These are phyloP conservation scores for Cremastinae sp. DNA, from an alignment of 2,888 invertebrate species.

Conservation along the genomic window DNA sequence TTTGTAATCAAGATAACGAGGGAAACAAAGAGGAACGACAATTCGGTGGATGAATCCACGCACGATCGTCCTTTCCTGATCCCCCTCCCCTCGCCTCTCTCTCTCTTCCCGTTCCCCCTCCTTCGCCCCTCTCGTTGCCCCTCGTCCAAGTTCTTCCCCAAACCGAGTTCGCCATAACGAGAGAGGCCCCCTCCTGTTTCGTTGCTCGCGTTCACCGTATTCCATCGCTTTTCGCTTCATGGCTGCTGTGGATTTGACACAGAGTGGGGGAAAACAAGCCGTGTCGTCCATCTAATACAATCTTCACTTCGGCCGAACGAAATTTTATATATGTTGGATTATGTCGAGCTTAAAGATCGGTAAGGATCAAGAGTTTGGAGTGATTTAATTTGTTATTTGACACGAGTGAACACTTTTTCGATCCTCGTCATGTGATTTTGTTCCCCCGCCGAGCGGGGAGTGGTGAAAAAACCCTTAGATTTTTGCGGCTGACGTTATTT, in stretches of 20 bases:
- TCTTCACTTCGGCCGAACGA: constrained; percentile 58
- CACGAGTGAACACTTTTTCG: constrained; percentile 9
- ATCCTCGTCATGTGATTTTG: constrained; percentile 6
- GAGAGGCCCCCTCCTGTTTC: constrained; percentile 62
- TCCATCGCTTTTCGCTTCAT: constrained; percentile 63
- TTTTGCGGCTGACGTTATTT: constrained; percentile 56
- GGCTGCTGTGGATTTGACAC: constrained; percentile 71
- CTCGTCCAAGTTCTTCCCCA: constrained; percentile 35
- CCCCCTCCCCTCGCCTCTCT: neutral
- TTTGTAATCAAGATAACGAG: neutral
- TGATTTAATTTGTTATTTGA: constrained; percentile 42
- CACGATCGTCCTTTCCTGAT: neutral
- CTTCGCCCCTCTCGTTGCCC: neutral
- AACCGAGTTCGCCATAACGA: constrained; percentile 60
- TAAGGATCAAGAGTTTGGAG: constrained; percentile 75
- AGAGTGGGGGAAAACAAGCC: constrained; percentile 77
- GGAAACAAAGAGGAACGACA: constrained; percentile 7
- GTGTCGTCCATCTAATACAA: constrained; percentile 67
- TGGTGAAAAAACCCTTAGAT: constrained; percentile 42
- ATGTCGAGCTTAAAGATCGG: constrained; percentile 85
- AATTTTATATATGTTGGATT: constrained; percentile 80
- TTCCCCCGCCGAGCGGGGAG: neutral
- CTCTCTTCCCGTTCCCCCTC: neutral
- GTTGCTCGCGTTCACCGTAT: constrained; percentile 62
- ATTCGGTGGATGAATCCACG: constrained; percentile 5